Base-by-base conservation (phyloP, 2,797 vertebrate species). In the Tarsius wallacei region DNA sequence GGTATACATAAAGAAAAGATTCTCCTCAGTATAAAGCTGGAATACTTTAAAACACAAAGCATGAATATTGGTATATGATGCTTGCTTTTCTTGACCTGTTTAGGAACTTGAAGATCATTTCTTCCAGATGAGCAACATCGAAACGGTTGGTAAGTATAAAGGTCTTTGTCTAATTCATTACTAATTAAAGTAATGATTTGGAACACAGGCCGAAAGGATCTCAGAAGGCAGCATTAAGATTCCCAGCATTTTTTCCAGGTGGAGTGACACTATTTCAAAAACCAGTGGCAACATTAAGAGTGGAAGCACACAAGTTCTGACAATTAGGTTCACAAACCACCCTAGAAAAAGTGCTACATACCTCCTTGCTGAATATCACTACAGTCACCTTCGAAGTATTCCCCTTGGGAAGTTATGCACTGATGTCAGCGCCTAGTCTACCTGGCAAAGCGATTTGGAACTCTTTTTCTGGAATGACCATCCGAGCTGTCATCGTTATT, bases 71-170 rank as follows among this genome's bases (percentile, higher is more conserved):
- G 13, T 22, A 57, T 76, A 76, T 68, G 86, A 97, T 17, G 0
- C 90, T 96, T 93, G n/a, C 8, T 93, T 96, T 93, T 97, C 55
- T 95, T 96, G 90, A 73, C 98, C 97, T 97, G 24, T 96, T 93
- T 83, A 99, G 99, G 97, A 99, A 99, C 97, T 97, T 99, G 91
- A 99, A 99, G 98, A 99, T 99, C 93, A 99, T 99, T 99, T 98
- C 98, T 99, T 90, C 98, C 99, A 71, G 99, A 99, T 95, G 99
- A 99, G 95, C 98, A 99, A 99, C 98, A 99, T 99, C 97, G 99
- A 99, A 99, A 99, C 99, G 36, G 98, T 99, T 93, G 99, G 99
- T 99, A 99, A 68, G 99, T 99, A 51, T 68, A 77, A 0, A 0
- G 24, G 22, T 78, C 57, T 81, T 22, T 64, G 36, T 87, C n/a